phyloP scores from a whole-genome alignment of 1,140 invertebrate genomes.

The Megathymus violae region DNA sequence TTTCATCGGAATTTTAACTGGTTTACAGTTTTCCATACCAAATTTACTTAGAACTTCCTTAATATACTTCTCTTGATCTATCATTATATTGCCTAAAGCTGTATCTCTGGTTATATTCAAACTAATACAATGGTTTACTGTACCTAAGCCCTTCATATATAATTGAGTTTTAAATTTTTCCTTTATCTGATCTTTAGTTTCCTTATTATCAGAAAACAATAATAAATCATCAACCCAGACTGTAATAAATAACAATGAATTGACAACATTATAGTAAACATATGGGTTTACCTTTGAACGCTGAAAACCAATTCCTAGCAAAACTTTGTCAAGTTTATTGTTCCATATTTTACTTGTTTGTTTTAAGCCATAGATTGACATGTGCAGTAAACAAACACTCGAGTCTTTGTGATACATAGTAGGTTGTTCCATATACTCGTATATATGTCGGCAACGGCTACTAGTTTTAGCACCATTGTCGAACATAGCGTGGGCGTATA shows the following conservation, averaged over 20 bases:
- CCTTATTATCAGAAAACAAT: slow-evolving; percentile 42
- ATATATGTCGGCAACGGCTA: too few species aligned
- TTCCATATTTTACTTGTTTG: slow-evolving; percentile 49
- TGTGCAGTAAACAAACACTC: slow-evolving; percentile 43
- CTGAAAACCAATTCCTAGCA: slow-evolving; percentile 41
- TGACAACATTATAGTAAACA: slow-evolving; percentile 41
- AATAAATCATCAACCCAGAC: slow-evolving; percentile 50
- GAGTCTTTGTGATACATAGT: slow-evolving; percentile 25
- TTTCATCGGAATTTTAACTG: slow-evolving; percentile 46
- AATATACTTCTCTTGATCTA: slow-evolving; percentile 44
- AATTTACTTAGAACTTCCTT: slow-evolving; percentile 34
- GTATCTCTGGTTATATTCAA: slow-evolving; percentile 31
- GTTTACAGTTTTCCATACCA: slow-evolving; percentile 46
- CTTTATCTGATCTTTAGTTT: slow-evolving; percentile 22
- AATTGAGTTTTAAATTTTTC: slow-evolving; percentile 13
- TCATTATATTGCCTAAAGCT: slow-evolving; percentile 33
- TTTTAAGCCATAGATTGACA: slow-evolving; percentile 70
- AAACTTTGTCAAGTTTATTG: slow-evolving; percentile 35
- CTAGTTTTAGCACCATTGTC: too few species aligned
- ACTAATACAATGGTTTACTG: slow-evolving; percentile 10
- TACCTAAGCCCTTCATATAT: slow-evolving; percentile 38
- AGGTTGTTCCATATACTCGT: slow-evolving; percentile 67
- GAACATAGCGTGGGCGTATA: too few species aligned
- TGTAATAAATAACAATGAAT: slow-evolving; percentile 34
- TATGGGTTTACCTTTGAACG: slow-evolving; percentile 43